Percentiles rank a stretch among this genome's conserved stretches.
Conservation (phyloP, 2,113 vertebrate species). For the Oncorhynchus kisutch region DNA sequence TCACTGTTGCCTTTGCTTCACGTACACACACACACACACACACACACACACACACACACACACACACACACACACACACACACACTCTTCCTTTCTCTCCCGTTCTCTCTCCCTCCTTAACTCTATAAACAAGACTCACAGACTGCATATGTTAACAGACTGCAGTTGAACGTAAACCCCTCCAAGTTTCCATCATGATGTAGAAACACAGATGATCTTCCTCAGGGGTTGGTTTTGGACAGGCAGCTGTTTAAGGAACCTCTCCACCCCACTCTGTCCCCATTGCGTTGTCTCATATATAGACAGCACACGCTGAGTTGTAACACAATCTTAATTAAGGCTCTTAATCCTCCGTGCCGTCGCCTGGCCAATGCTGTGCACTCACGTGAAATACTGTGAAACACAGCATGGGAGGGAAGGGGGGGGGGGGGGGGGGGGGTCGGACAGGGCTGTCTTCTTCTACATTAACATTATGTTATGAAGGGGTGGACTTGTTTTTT, state of each 20-base stretch:
- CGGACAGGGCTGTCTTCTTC: too few relatives aligned
- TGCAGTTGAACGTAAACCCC: neutral
- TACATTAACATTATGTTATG: too few relatives aligned
- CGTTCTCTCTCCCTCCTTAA: neutral
- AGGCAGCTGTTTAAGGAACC: constrained; percentile 65
- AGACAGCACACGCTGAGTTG: constrained; percentile 65
- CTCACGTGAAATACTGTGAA: constrained; percentile 59
- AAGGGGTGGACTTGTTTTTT: neutral
- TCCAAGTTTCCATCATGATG: constrained; percentile 27
- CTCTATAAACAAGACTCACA: neutral
- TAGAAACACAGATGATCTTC: constrained; percentile 46
- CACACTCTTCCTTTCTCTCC: neutral
- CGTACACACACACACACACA: constrained; percentile 2
- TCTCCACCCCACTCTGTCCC: constrained; percentile 45
- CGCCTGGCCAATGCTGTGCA: constrained; percentile 67
- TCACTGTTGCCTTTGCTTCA: constrained; percentile 21
- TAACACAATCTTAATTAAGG: constrained; percentile 75
- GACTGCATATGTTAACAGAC: neutral
- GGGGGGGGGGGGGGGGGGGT: too few relatives aligned
- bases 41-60: neutral
- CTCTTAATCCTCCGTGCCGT: constrained; percentile 70
- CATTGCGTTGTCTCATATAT: constrained; percentile 55
- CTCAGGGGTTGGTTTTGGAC: constrained; percentile 49
- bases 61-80: neutral
- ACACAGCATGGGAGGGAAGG: too few relatives aligned